Evolutionary conservation across 2,113 vertebrate species (phyloP), one percentile per base, ranked within the genome.

Genomic region (Ursus arctos): DNA sequence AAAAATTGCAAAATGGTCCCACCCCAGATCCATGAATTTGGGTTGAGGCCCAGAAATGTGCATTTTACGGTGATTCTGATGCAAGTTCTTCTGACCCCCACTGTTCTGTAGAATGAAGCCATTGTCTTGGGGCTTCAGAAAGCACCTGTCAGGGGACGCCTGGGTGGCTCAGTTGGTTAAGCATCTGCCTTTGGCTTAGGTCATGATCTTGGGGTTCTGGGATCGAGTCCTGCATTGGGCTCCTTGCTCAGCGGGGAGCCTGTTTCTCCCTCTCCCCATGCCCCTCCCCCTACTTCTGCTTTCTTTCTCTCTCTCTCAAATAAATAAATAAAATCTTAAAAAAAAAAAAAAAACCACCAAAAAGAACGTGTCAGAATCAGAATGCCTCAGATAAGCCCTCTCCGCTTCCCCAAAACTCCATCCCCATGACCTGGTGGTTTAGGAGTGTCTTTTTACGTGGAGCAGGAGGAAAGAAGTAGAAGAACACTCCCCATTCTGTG

Each of bases 71-170:
- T 13, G 33, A 87, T 65, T 71, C 65, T 82, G 9, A 26, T 10
- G 18, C 18, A 69, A 16, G 59, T 16, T 91, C 22, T n/a, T 76
- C n/a, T 86, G 91, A 53, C 31, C 0, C 28, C 40, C 3, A 10
- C 43, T 49, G 9, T 89, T n/a, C 26, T 61, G 1, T 1, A 59
- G 71, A 53, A 2, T 12, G 21, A 63, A 74, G 57, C 26, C 47
- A 5, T 74, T 26, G n/a, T 76, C 49, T 15, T 21, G 21, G 43
- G 63, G 59, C 9, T 57, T 85, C n/a, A 31, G 67, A 94, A 40
- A 69, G 9, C 1, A 1, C 28, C 4, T 8, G 6, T 6, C 18
- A 69, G 33, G 16, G n/a, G 33, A 8, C 1, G n/a, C 16, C 67
- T 19, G 67, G 67, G n/a, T 69, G 67, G n/a, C 33, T 69, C 33